Evolutionary conservation across 2,888 invertebrate species (phyloP), one percentile per base, ranked within the genome.

Genomic region (Hyppa rectilinea): DNA sequence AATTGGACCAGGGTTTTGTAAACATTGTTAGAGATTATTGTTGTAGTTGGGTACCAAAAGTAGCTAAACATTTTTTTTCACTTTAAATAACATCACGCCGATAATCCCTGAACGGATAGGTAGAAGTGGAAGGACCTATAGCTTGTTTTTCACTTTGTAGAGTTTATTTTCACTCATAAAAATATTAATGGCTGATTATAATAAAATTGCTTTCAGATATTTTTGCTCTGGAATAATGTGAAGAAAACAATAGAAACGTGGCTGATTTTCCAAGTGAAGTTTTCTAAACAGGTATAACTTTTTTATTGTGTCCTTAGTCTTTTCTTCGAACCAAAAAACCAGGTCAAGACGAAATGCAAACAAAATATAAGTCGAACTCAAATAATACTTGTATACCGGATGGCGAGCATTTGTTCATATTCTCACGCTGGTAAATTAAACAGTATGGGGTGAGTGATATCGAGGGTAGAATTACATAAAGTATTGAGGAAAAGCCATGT

Each of bases 341-440:
- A 60, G 49, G 34, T 62, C 36, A 43, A 26, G 14, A 9, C 12
- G n/a, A 47, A 59, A 43, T n/a, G 49, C 38, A 45, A 50, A 62
- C 20, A 47, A 40, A 29, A 50, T 29, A 47, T 55, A 23, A 26
- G 5, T 12, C 4, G 20, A 20, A 38, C 53, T 47, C 6, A 60
- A 75, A 78, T 34, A 40, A n/a, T 62, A 65, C 29, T 50, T 59
- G 10, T 50, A 31, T 52, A 59, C 43, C 20, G n/a, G 17, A 43
- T 70, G 59, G 56, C 9, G n/a, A 65, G 31, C 72, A 80, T 55
- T 66, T 83, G 78, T 61, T 40, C 38, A 10, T 34, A 38, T 75
- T 81, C 81, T 50, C 83, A 78, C 66, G 62, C 31, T 61, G 31
- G 69, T 68, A 68, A 80, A 83, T 72, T 75, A 80, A 75, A 66